Conservation (phyloP, 2,113 vertebrate species). For the Delphinapterus leucas region DNA sequence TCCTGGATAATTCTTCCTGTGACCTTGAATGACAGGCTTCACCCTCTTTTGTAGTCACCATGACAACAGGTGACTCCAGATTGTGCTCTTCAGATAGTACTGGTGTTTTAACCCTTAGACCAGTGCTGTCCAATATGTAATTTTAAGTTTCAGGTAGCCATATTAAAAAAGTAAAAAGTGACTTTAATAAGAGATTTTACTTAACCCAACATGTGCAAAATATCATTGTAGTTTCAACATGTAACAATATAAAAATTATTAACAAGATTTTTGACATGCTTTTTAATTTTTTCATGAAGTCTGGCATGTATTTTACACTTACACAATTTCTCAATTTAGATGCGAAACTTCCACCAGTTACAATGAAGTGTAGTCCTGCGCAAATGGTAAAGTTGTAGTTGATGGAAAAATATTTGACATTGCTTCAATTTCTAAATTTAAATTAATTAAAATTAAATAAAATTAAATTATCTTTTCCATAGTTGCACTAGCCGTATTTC, state of each 20-base stretch:
- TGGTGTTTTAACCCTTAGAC: constrained; percentile 14
- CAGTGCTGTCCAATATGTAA: background rate
- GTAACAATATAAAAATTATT: background rate
- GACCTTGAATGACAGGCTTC: background rate
- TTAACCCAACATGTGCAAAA: background rate
- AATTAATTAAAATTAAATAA: background rate
- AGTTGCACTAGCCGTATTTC: background rate
- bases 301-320: background rate
- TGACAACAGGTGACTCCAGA: background rate
- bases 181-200: background rate
- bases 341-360: background rate
- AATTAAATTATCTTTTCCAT: background rate
- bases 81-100: background rate
- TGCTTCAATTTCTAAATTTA: background rate
- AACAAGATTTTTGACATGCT: background rate
- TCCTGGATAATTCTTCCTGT: background rate
- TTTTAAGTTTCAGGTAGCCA: background rate
- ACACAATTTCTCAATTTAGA: background rate
- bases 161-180: background rate
- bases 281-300: background rate
- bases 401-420: background rate
- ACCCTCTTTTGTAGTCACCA: background rate
- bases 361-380: background rate
- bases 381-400: background rate
- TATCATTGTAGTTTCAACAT: background rate